A percentile compares a stretch with the other conserved stretches of the same genome.
Evolutionary conservation across 2,797 vertebrate genomes (phyloP).

Genomic region (Melanotaenia trifasciata): DNA sequence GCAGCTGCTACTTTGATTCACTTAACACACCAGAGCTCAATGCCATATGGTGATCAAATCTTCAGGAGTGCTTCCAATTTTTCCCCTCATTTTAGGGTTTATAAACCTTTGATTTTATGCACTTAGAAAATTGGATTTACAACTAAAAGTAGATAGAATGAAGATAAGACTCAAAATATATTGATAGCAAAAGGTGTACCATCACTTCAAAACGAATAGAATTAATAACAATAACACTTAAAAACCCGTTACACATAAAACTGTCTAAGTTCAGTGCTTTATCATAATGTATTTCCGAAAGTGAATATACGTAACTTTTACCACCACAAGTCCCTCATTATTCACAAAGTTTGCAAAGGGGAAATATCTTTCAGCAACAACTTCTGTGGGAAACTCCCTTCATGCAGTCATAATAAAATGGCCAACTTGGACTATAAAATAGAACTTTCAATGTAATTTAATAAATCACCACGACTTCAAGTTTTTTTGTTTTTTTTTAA

Average conservation of each 20-base stretch:
- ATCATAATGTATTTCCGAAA: background rate
- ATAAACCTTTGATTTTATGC: background rate
- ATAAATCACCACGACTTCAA: constrained; percentile 31
- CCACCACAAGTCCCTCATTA: background rate
- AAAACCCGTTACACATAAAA: background rate
- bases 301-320: background rate
- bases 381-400: constrained; percentile 8
- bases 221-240: background rate
- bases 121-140: constrained; percentile 2
- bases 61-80: background rate
- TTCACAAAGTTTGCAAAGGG: constrained; percentile 10
- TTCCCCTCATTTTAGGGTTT: constrained; percentile 1
- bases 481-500: constrained; percentile 24
- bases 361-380: constrained; percentile 13
- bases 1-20: constrained; percentile 44
- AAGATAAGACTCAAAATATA: background rate
- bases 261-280: background rate
- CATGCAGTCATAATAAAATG: constrained; percentile 16
- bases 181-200: background rate
- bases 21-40: constrained; percentile 23
- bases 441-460: background rate
- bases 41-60: constrained; percentile 32
- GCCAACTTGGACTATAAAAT: constrained; percentile 6
- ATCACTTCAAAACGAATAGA: background rate
- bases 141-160: background rate